Base-by-base conservation (phyloP, 2,113 vertebrate genomes). In the Phylloscopus whistleri region DNA sequence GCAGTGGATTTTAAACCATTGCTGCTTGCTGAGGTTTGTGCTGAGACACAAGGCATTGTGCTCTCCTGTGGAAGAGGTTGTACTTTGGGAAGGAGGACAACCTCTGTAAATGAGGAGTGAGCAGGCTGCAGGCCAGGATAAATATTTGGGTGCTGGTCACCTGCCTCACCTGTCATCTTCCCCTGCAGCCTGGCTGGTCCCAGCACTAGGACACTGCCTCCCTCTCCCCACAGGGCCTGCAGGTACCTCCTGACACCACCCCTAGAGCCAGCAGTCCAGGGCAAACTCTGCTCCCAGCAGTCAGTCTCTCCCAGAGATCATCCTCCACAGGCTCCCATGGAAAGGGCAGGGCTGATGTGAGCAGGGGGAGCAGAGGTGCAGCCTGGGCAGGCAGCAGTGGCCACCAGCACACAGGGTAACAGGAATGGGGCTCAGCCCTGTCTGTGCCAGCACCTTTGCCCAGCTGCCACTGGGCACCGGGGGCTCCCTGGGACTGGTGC, bases 321-420 rank as follows among this genome's bases (percentile, higher is more conserved):
- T 56, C 8, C 44, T 62, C 7, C 2, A 0, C 5, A 20, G 33
- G 23, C 17, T 21, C 27, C 43, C 2, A 2, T 0, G 0, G 73
- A 30, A 51, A 43, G 68, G 41, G 24, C 20, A n/a, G 44, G 11
- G 37, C 28, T 10, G 13, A 2, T 39, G 41, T 39, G 39, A 63
- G 56, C 22, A 59, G n/a, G 23, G 27, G 39, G n/a, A 90, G 51
- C 62, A 37, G 67, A 7, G 3, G 4, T 11, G 53, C 24, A 56
- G 35, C 20, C 4, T 17, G 49, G 60, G 51, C 41, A 27, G 49
- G 67, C 16, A 4, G 51, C 7, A 6, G 31, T 30, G 87, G 31
- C 46, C 26, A 11, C 18, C 48, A 58, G 83, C 33, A 51, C 19
- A 7, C 2, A 1, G 20, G 13, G 58, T 1, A 7, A 4, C 49